Evolutionary conservation across 2,888 invertebrate genomes (phyloP), one percentile per base, ranked within the genome.

Genomic region (Julus scanicus): DNA sequence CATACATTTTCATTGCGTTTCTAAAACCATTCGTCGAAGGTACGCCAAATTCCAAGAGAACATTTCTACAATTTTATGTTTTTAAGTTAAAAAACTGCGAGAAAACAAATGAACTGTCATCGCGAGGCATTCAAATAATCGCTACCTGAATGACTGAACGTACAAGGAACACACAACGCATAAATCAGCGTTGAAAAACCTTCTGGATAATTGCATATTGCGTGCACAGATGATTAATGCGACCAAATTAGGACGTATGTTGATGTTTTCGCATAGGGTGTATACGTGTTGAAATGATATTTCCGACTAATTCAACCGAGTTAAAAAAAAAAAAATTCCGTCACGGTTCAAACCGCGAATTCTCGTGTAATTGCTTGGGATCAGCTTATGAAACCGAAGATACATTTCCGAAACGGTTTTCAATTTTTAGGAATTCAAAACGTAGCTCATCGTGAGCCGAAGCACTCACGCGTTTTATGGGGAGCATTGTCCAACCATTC

Each of bases 181-280:
- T 80, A 80, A 80, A 80, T 80, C 29, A 80, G 20, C 9, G 37
- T 80, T 80, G 13, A 80, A 80, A 37, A 80, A 80, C 80, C 80
- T 80, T 80, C 80, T 80, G 80, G 80, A 80, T 80, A 80, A 80
- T 80, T 80, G 80, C 80, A 80, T 80, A 80, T 80, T 80, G 80
- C 80, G 80, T 37, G 80, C 80, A 80, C 80, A 20, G 13, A 80
- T 80, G 80, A 80, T 80, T 80, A 80, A 80, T 80, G 80, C 29
- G 80, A 80, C 37, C 80, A 80, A 37, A 80, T 80, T 80, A 20
- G 80, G 80, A 80, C 80, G 29, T 37, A 80, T 37, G 80, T 80
- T 37, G 8, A 13, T 6, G 71, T 71, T 71, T 80, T 80, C 37
- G 37, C 13, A 13, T 29, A 37, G 80, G 37, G 71, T 71, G 57